Evolutionary conservation across 1,140 invertebrate species (phyloP), one percentile per base, ranked within the genome.

Genomic region (Drosophila elegans): DNA sequence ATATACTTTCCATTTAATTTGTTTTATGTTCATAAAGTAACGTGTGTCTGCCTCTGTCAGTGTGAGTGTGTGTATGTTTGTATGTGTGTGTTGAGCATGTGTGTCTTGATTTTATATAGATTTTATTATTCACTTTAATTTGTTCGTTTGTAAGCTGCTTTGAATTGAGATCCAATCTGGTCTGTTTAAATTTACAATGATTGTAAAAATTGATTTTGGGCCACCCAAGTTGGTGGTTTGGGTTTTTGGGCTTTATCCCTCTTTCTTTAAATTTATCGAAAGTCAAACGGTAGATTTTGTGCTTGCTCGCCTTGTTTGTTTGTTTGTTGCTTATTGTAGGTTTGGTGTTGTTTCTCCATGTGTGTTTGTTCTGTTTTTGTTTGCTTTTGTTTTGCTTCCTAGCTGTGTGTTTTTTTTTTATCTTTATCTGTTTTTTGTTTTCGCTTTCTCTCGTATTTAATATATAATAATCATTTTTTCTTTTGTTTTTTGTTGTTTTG

Each of bases 1-100:
- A 86, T 86, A 88, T 86, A 86, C 83, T 85, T 86, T 85, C 74
- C 83, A 83, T 86, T 86, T 88, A 86, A 88, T 86, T 86, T 83
- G 75, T 88, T 83, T 79, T 83, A 78, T 86, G 66, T 86, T 86
- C 63, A 88, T 86, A 88, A 86, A 86, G 83, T 86, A 86, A 86
- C 84, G 84, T 86, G 83, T 86, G 83, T 86, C 83, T 86, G 83
- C 72, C 62, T 83, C 57, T 86, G 83, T 86, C 45, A 68, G 52
- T 76, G 53, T 59, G 25, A 10, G 13, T 60, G 56, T 71, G 53
- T 60, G 48, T 51, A 44, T 72, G 46, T 77, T 4, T 64, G 59
- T 74, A 29, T 62, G 29, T 79, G 56, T 63, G 12, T 63, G 12
- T 57, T 64, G 53, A 59, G 53, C 56, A 42, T 74, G 42, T 79